phyloP scores from a whole-genome alignment of 1,140 invertebrate species.

The Drosophila lini region DNA sequence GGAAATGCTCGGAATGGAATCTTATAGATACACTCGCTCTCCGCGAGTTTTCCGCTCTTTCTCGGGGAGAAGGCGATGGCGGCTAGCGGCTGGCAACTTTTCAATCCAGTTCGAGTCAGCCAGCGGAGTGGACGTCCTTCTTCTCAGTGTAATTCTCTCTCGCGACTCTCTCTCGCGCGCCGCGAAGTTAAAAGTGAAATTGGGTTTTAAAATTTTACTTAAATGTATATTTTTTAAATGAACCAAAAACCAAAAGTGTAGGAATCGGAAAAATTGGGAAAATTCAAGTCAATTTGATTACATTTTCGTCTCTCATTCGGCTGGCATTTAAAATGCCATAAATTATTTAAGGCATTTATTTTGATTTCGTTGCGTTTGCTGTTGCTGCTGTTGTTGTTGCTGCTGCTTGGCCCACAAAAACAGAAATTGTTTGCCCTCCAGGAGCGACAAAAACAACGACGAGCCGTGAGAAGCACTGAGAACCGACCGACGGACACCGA shows the following conservation, averaged over 20 bases:
- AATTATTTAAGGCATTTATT: constrained; percentile 78
- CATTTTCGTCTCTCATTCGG: constrained; percentile 10
- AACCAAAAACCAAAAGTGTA: neutral
- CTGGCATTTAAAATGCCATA: constrained; percentile 55
- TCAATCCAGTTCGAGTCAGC: constrained; percentile 79
- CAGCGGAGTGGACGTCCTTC: constrained; percentile 64
- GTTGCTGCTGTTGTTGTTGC: constrained; percentile 39
- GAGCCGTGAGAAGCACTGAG: constrained; percentile 21
- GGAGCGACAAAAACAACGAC: constrained; percentile 55
- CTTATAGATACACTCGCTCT: constrained; percentile 67
- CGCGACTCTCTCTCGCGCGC: constrained; percentile 33
- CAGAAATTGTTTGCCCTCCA: constrained; percentile 75
- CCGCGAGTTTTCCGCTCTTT: constrained; percentile 3
- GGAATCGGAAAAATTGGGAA: neutral
- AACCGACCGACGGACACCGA: constrained; percentile 39
- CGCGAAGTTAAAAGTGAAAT: constrained; percentile 44
- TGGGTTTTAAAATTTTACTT: constrained; percentile 23
- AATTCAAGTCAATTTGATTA: constrained; percentile 6
- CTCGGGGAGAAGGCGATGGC: constrained; percentile 20
- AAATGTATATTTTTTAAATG: neutral
- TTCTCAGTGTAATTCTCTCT: constrained; percentile 10
- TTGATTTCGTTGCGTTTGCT: constrained; percentile 58
- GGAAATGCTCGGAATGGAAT: constrained; percentile 60
- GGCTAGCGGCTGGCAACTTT: constrained; percentile 52
- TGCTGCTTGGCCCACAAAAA: constrained; percentile 62